phyloP scores from a whole-genome alignment of 1,140 invertebrate species.

The Drosophila orosa region DNA sequence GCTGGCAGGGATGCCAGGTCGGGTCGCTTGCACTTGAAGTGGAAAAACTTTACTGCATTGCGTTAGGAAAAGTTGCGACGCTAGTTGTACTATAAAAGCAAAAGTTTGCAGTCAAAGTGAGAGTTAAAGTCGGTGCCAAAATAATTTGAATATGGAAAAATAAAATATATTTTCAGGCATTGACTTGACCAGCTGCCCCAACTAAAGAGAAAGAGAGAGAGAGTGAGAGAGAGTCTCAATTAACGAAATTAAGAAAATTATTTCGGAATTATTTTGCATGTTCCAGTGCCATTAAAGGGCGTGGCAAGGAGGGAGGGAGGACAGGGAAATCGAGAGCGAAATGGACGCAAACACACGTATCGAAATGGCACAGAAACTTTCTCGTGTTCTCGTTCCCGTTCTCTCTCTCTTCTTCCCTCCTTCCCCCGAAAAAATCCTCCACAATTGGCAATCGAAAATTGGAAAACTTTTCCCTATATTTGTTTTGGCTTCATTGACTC shows the following conservation, averaged over 20 bases:
- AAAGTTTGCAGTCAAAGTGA: slow-evolving; percentile 78
- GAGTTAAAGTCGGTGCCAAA: slow-evolving; percentile 62
- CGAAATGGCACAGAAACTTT: slow-evolving; percentile 73
- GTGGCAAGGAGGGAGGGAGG: background rate
- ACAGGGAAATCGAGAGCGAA: slow-evolving; percentile 18
- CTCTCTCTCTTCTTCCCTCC: background rate
- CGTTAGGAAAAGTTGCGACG: slow-evolving; percentile 61
- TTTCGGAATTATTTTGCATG: slow-evolving; percentile 42
- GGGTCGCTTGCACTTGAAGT: slow-evolving; percentile 73
- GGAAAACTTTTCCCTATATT: slow-evolving; percentile 82
- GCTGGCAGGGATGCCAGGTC: background rate
- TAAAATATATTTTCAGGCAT: slow-evolving; percentile 51
- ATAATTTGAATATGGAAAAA: slow-evolving; percentile 26
- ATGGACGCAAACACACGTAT: slow-evolving; percentile 36
- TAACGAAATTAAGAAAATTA: slow-evolving; percentile 37
- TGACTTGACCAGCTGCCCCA: slow-evolving; percentile 27
- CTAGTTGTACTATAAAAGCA: slow-evolving; percentile 74
- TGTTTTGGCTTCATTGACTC: slow-evolving; percentile 82
- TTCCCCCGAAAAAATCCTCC: slow-evolving; percentile 68
- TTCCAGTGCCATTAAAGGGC: slow-evolving; percentile 9
- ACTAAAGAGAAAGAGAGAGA: background rate
- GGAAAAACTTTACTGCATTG: slow-evolving; percentile 74
- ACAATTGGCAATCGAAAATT: slow-evolving; percentile 83
- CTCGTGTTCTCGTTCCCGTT: slow-evolving; percentile 50
- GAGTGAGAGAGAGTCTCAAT: slow-evolving; percentile 11